These are phyloP conservation scores for Paedocypris sp. DNA, from an alignment of 2,113 vertebrate genomes.

Conservation along the genomic window DNA sequence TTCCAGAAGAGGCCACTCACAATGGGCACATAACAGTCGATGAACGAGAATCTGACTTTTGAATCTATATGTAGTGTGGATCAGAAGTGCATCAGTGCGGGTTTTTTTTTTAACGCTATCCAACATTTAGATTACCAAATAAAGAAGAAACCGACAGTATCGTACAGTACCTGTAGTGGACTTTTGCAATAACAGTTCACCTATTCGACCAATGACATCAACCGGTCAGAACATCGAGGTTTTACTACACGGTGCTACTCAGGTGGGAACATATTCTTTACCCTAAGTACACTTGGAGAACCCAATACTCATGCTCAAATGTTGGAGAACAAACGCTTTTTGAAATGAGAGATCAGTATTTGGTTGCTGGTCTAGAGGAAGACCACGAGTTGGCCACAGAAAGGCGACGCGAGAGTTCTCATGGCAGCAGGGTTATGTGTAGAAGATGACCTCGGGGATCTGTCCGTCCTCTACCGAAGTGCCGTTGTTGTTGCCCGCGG, in stretches of 20 bases:
- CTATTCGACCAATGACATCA: background rate
- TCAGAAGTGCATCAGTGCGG: slow-evolving; percentile 43
- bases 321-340: background rate
- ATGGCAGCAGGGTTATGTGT: slow-evolving; percentile 61
- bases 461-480: slow-evolving; percentile 84
- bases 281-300: slow-evolving; percentile 13
- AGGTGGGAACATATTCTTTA: slow-evolving; percentile 16
- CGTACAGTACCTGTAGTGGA: slow-evolving; percentile 4
- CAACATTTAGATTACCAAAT: background rate
- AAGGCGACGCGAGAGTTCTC: slow-evolving; percentile 36
- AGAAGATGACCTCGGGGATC: slow-evolving; percentile 84
- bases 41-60: background rate
- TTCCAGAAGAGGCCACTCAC: slow-evolving; percentile 8
- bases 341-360: slow-evolving; percentile 21
- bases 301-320: slow-evolving; percentile 22
- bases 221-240: slow-evolving; percentile 2
- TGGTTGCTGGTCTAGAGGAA: slow-evolving; percentile 18
- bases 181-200: background rate
- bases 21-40: slow-evolving; percentile 19
- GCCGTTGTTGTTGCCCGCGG: slow-evolving; percentile 82
- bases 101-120: no score
- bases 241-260: slow-evolving; percentile 25
- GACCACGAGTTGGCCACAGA: slow-evolving; percentile 30
- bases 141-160: background rate
- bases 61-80: slow-evolving; percentile 23